Percentiles rank a stretch among this genome's conserved stretches.
Evolutionary conservation across 2,888 invertebrate species (phyloP).

Genomic region (Parnassius glacialis): DNA sequence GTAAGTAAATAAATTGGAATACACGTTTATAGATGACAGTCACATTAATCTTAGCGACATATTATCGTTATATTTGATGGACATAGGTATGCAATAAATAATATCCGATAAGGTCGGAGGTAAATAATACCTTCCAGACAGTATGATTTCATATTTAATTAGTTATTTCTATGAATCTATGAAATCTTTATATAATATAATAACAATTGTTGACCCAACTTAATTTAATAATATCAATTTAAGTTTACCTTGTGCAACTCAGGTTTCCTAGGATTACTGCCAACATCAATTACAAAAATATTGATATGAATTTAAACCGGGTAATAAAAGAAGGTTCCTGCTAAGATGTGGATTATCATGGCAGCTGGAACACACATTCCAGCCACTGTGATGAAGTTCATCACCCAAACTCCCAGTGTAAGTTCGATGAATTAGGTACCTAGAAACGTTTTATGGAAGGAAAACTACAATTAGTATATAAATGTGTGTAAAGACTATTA

Average conservation of each 20-base stretch:
- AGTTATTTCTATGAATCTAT: too few relatives aligned
- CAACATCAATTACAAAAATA: conserved; percentile 91
- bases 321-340: conserved; percentile 91
- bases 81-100: too few relatives aligned
- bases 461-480: not conserved
- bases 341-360: conserved; percentile 79
- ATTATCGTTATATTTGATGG: too few relatives aligned
- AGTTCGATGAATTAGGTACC: conserved; percentile 94
- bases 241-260: conserved; percentile 84
- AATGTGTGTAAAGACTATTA: too few relatives aligned
- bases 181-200: too few relatives aligned
- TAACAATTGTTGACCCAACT: too few relatives aligned
- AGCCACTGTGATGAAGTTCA: conserved; percentile 97
- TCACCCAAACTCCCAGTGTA: conserved; percentile 89
- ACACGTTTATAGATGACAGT: too few relatives aligned
- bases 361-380: conserved; percentile 98
- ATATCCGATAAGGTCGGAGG: too few relatives aligned
- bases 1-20: too few relatives aligned
- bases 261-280: conserved; percentile 86
- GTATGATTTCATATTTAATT: too few relatives aligned
- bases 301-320: conserved; percentile 90
- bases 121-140: too few relatives aligned
- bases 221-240: not conserved
- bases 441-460: conserved; percentile 50
- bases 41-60: too few relatives aligned